Evolutionary conservation across 1,140 invertebrate genomes (phyloP).

Genomic region (Macrosteles quadrilineatus): DNA sequence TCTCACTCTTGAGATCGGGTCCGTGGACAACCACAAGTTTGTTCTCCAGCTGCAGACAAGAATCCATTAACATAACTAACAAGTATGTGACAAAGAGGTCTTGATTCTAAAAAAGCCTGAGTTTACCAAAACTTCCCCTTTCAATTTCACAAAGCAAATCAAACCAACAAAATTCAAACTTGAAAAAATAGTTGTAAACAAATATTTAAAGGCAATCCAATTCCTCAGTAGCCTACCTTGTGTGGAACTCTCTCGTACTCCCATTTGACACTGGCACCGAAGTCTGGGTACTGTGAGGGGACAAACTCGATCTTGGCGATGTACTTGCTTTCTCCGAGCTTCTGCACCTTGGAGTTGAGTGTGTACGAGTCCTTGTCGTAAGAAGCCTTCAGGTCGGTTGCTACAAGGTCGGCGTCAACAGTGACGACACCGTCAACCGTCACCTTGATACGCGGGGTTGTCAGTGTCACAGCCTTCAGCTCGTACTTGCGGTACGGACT

Average conservation of each 20-base stretch:
- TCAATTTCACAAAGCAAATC: too few species aligned
- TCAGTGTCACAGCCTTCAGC: conserved; percentile 60
- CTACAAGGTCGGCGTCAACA: conserved; percentile 44
- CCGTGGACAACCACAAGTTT: conserved; percentile 62
- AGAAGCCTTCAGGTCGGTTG: conserved; percentile 54
- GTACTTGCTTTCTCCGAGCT: conserved; percentile 38
- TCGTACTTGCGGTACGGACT: conserved; percentile 54
- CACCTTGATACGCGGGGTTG: conserved; percentile 49
- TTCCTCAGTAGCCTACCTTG: too few species aligned
- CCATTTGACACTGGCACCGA: conserved; percentile 60
- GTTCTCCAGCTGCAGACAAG: conserved; percentile 53
- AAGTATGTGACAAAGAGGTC: too few species aligned
- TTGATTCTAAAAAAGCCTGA: too few species aligned
- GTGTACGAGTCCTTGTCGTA: conserved; percentile 55
- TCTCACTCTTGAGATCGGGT: conserved; percentile 58
- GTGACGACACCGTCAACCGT: conserved; percentile 47
- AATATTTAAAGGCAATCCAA: too few species aligned
- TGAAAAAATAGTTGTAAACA: too few species aligned
- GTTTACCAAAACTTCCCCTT: too few species aligned
- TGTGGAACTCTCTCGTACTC: conserved; percentile 45
- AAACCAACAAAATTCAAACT: too few species aligned
- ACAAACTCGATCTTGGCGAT: conserved; percentile 35
- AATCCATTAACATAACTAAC: conserved; percentile 21
- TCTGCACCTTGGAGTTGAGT: conserved; percentile 53
- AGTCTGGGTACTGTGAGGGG: conserved; percentile 55